Base-by-base conservation (phyloP, 2,113 vertebrate genomes). In the Pungitius pungitius region DNA sequence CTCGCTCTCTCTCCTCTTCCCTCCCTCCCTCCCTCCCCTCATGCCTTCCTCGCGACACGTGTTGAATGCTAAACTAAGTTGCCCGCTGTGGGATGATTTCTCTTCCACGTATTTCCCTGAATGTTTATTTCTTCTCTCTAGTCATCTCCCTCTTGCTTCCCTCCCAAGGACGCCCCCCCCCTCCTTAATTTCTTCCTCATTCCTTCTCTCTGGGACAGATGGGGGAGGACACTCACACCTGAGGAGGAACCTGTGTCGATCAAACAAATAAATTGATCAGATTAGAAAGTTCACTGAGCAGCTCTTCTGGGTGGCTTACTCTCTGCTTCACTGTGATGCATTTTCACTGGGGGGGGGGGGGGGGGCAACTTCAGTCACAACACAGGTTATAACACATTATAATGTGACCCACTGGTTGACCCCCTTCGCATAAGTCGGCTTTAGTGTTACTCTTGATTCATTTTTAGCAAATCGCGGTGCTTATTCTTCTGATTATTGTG, bases 51-150 rank as follows among this genome's bases (percentile, higher is more conserved):
- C 59, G 73, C 92, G 87, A 94, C 92, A 94, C 93, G 92, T 94
- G 93, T 94, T 94, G 93, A 94, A 94, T 94, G 92, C 89, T 90
- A 93, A 94, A 94, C 82, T 81, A 86, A 91, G 90, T 93, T 91
- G 82, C 60, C 51, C 51, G 59, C 47, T 72, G 62, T 70, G 82
- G 80, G 84, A 76, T 84, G 57, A 51, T 77, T 22, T 49, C 37
- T 37, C 39, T 14, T 35, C 33, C 33, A 35, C 30, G 42, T 9
- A 18, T 49, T 49, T 49, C 18, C 9, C 8, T 3, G 24, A 57
- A 27, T 35, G 7, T 62, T 18, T 43, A 3, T 56, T 11, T 39
- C 22, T 27, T n/a, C 35, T 33, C 20, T 1, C 24, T 12, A 11
- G 9, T 42, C 70, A 9, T 26, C 14, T 18, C 30, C 12, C 1